Percentiles rank a stretch among this genome's conserved stretches.
Evolutionary conservation across 2,888 invertebrate species (phyloP).

Genomic region (Dugesia japonica): DNA sequence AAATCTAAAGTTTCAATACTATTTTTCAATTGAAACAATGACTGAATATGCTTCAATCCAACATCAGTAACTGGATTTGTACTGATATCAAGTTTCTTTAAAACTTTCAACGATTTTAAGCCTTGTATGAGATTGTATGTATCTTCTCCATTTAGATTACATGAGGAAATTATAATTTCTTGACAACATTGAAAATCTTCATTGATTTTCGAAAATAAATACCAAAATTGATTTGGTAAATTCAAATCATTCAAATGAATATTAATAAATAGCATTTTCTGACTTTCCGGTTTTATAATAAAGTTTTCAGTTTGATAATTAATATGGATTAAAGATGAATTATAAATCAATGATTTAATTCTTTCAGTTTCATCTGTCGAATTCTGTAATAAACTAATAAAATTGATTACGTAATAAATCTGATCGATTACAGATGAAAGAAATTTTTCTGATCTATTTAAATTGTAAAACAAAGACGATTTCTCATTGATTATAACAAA

Average conservation of each 20-base stretch:
- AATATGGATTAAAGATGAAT: not conserved
- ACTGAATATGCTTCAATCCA: not conserved
- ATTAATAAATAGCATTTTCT: not conserved
- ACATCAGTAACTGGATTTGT: not conserved
- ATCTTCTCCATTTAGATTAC: not conserved
- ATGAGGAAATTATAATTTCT: not conserved
- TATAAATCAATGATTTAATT: not conserved
- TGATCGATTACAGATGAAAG: not conserved
- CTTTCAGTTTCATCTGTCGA: not conserved
- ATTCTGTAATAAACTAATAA: not conserved
- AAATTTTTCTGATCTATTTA: not conserved
- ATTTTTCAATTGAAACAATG: not conserved
- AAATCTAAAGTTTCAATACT: not conserved
- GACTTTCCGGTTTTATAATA: not conserved
- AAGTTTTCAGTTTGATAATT: not conserved
- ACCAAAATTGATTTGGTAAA: not conserved
- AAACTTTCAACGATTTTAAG: not conserved
- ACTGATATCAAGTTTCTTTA: not conserved
- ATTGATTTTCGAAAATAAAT: not conserved
- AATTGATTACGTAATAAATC: not conserved
- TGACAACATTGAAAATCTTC: not conserved
- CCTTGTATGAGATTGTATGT: conserved; percentile 1
- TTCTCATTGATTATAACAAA: not conserved
- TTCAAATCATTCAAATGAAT: not conserved
- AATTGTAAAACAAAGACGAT: not conserved